phyloP scores from a whole-genome alignment of 2,797 vertebrate genomes.

The Pseudochromis fuscus region DNA sequence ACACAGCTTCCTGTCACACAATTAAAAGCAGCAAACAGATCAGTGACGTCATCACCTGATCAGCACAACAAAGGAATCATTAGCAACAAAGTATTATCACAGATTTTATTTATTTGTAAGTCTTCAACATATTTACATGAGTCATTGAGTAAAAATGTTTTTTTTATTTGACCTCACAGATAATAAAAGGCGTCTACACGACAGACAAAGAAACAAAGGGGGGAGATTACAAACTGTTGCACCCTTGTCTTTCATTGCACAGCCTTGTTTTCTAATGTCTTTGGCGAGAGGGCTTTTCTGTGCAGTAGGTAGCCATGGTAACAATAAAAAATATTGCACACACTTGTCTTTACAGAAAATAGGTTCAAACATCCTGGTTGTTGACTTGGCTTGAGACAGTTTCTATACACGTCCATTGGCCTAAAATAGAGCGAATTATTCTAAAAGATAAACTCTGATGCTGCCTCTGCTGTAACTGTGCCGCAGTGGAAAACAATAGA shows the following conservation, averaged over 20 bases:
- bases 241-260: constrained; percentile 81
- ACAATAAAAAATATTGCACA: constrained; percentile 92
- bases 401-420: constrained; percentile 54
- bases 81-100: constrained; percentile 1
- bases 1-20: too few species aligned
- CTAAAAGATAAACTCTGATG: constrained; percentile 49
- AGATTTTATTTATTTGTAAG: constrained; percentile 66
- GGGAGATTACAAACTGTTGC: constrained; percentile 77
- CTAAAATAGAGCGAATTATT: constrained; percentile 74
- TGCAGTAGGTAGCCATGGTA: constrained; percentile 81
- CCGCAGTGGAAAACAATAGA: constrained; percentile 72
- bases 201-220: constrained; percentile 53
- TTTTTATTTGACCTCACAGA: constrained; percentile 36
- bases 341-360: constrained; percentile 84
- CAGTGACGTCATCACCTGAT: too few species aligned
- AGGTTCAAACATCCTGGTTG: constrained; percentile 78
- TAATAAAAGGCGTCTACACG: constrained; percentile 62
- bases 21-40: too few species aligned
- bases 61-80: too few species aligned
- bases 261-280: constrained; percentile 72
- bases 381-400: constrained; percentile 66
- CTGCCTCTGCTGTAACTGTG: constrained; percentile 72
- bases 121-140: constrained; percentile 72
- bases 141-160: constrained; percentile 60
- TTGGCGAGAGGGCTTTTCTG: constrained; percentile 89